phyloP scores from a whole-genome alignment of 2,113 vertebrate species.

The Nothoprocta pentlandii region DNA sequence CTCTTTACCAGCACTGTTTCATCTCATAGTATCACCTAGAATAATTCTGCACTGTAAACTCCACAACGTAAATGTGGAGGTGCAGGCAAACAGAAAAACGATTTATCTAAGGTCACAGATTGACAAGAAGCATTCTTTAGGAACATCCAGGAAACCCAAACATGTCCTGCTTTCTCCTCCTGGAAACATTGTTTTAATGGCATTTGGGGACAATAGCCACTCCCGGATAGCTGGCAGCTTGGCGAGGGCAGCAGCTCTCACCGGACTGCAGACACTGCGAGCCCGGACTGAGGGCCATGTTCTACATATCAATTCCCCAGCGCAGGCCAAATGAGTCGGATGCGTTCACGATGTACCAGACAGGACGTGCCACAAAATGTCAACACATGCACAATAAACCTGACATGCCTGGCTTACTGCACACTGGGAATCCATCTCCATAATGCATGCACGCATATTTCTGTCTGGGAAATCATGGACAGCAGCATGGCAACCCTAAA shows the following conservation, averaged over 20 bases:
- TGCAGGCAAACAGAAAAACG: not conserved
- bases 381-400: constrained; percentile 56
- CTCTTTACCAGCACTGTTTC: not conserved
- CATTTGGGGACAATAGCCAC: not conserved
- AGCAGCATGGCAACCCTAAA: constrained; percentile 67
- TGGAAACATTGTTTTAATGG: not conserved
- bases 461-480: constrained; percentile 65
- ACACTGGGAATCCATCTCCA: constrained; percentile 69
- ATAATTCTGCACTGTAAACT: not conserved
- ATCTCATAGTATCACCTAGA: not conserved
- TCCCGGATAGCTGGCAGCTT: not conserved
- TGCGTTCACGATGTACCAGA: not conserved
- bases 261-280: not conserved
- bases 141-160: not conserved
- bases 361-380: constrained; percentile 54
- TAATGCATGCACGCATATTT: constrained; percentile 70
- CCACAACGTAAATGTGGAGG: not conserved
- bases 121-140: not conserved
- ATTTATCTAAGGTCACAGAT: not conserved
- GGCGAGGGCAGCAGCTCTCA: not conserved
- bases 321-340: not conserved
- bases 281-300: not conserved
- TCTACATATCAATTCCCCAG: not conserved
- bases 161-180: not conserved
- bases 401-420: constrained; percentile 70